Evolutionary conservation across 1,140 invertebrate species (phyloP), one percentile per base, ranked within the genome.

Genomic region (Cyphomyrmex costatus): DNA sequence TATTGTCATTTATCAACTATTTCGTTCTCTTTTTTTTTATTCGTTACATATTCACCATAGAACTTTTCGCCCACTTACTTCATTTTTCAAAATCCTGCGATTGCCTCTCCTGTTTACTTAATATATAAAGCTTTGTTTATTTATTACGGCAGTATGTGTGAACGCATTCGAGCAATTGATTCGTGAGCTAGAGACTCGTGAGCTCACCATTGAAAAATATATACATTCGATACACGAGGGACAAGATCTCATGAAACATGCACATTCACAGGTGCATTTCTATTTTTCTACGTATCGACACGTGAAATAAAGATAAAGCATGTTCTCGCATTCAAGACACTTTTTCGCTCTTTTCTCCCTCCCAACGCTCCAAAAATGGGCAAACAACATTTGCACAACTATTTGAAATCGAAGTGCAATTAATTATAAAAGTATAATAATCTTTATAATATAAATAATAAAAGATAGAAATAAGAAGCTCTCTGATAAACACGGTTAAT

Each of bases 221-320:
- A 80, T 80, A 70, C 21, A 80, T 70, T 70, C 65, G 65, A 80
- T 80, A 56, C 77, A 70, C 61, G 14, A 70, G 77, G 21, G 63
- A 53, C 61, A 66, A 66, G 61, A 80, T 80, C 36, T 78, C 77
- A 68, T 79, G 30, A 79, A 79, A 79, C 61, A 79, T 79, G 77
- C 61, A 68, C 61, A 2, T 79, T 16, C 33, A 12, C 61, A 53
- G n/a, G 61, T 58, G 61, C 77, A 24, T 53, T 66, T 79, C 21
- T 68, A 79, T 79, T 79, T 79, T 79, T 42, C 46, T 30, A 63
- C 61, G 61, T 79, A 79, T 79, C 61, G 46, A 68, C 27, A 79
- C n/a, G 30, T 68, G 63, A 79, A 79, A 79, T 53, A 60, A 56
- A 60, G 73, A 77, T 77, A 79, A 79, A 79, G 63, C 30, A 27